Evolutionary conservation across 2,888 invertebrate species (phyloP), one percentile per base, ranked within the genome.

Genomic region (Flexamia atlantica): DNA sequence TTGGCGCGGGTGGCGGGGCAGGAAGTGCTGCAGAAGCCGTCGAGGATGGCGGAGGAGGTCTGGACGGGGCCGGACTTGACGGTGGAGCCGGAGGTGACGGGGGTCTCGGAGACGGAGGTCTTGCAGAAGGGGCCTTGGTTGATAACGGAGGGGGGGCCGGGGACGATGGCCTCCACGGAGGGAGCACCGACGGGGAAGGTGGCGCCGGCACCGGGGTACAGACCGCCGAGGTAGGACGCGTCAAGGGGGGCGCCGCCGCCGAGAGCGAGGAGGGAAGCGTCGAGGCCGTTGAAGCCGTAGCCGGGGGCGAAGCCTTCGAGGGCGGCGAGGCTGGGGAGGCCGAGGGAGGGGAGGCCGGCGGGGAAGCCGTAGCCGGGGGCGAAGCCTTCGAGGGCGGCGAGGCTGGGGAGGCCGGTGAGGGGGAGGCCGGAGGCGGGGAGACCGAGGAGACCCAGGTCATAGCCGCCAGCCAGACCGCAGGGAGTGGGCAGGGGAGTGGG

Each of bases 11-110:
- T 79, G 25, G 79, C 79, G 57, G 79, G 50, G 79, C 79, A 79
- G 50, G 79, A 9, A 23, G 79, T 32, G 57, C 53, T 57, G 74
- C 70, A 74, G 81, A n/a, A 80, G 64, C 50, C 81, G 50, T 40
- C 81, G 60, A 40, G 46, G 76, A 82, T 81, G 64, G 80, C 32
- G 57, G 84, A 50, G 20, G 50, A 32, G 57, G 30, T 5, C 17
- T 32, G n/a, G 28, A 79, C 36, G 50, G 83, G 84, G 87, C 88
- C 81, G 89, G 89, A 83, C 89, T 89, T 14, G 89, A 89, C 64
- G 88, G 89, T 46, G 89, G 89, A 46, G 88, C 89, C 84, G 90
- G 90, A 76, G 87, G 87, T 32, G 89, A 85, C 46, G 83, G 86
- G 53, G 88, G 88, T 5, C 89, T 86, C 5, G 87, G 86, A 40